Evolutionary conservation across 2,797 vertebrate genomes (phyloP).

Genomic region (Notamacropus eugenii): DNA sequence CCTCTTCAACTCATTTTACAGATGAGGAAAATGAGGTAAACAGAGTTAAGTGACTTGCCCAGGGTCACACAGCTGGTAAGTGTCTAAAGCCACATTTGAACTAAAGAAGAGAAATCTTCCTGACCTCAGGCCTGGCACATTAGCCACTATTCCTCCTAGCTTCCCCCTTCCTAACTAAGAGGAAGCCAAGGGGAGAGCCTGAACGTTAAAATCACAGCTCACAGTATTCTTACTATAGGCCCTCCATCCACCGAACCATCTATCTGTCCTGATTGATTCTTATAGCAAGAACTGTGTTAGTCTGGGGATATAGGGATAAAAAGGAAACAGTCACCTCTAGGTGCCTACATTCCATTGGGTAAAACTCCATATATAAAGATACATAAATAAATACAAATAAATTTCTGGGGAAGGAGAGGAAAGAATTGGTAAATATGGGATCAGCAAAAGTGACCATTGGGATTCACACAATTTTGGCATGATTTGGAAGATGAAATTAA

Average conservation of each 20-base stretch:
- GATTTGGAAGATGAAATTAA: neutral
- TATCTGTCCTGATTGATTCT: neutral
- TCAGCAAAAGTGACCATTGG: neutral
- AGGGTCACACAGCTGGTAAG: neutral
- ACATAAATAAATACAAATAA: neutral
- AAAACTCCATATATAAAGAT: neutral
- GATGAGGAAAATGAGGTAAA: neutral
- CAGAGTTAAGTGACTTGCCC: neutral
- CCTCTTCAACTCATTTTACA: constrained; percentile 22
- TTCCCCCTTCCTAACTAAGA: constrained; percentile 26
- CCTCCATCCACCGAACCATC: neutral
- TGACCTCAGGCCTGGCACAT: neutral
- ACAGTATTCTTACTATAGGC: neutral
- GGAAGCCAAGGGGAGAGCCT: constrained; percentile 8
- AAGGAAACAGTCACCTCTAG: neutral
- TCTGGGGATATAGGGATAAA: neutral
- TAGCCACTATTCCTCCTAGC: neutral
- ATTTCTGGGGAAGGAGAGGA: neutral
- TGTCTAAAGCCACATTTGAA: neutral
- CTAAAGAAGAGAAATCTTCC: neutral
- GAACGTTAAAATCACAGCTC: neutral
- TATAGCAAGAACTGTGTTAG: neutral
- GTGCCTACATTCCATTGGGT: neutral
- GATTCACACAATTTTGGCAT: neutral
- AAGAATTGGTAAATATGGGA: neutral